These are phyloP conservation scores for Cardiocondyla obscurior DNA, from an alignment of 1,140 invertebrate species.

Conservation along the genomic window DNA sequence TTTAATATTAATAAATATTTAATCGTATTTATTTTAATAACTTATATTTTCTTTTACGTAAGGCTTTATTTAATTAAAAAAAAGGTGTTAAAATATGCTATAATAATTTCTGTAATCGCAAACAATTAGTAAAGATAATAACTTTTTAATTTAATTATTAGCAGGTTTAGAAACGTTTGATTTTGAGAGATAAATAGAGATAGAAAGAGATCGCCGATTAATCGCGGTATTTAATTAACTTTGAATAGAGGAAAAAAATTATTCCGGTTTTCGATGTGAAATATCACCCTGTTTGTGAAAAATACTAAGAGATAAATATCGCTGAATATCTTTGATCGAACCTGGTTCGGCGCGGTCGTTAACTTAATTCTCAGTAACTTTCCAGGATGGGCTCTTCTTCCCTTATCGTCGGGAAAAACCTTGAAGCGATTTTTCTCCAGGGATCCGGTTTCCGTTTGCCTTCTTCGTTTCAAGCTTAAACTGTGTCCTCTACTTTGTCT, in stretches of 20 bases:
- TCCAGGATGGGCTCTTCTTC: constrained; percentile 4
- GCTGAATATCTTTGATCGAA: background rate
- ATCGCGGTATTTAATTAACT: background rate
- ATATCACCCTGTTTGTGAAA: background rate
- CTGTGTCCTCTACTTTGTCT: background rate
- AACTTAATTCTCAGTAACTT: constrained; percentile 24
- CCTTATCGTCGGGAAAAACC: background rate
- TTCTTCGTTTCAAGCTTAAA: constrained; percentile 12
- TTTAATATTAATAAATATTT: too few relatives aligned
- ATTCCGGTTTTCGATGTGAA: background rate
- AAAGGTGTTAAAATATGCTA: background rate
- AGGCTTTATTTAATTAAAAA: background rate
- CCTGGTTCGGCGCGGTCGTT: background rate
- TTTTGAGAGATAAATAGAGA: background rate
- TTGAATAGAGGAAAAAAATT: constrained; percentile 3
- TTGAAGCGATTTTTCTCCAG: constrained; percentile 12
- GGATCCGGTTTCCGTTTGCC: background rate
- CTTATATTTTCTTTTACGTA: background rate
- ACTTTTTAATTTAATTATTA: too few relatives aligned
- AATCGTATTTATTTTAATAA: too few relatives aligned
- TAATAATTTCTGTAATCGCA: background rate
- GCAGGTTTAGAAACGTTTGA: too few relatives aligned
- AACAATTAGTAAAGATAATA: background rate
- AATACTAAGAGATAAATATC: background rate
- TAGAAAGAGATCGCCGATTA: background rate